Percentiles rank a stretch among this genome's conserved stretches.
Conservation (phyloP, 2,888 invertebrate genomes). For the Hedychridium roseum region DNA sequence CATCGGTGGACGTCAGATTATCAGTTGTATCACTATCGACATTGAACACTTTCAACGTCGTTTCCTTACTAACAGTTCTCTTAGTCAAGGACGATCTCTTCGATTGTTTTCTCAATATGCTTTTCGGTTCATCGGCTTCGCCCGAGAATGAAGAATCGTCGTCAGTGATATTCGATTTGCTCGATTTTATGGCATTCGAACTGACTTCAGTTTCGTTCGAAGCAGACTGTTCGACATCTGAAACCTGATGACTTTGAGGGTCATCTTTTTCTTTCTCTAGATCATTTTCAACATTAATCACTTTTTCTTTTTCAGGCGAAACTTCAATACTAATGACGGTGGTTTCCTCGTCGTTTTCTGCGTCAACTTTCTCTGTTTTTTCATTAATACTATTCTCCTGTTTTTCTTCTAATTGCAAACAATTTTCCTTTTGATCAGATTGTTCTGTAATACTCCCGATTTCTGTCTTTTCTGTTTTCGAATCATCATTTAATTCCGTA, state of each 20-base stretch:
- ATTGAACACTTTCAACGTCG: conserved; percentile 32
- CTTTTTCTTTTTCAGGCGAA: background rate
- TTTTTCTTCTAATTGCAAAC: too few species aligned
- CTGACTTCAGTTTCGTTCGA: conserved; percentile 40
- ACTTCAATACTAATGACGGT: conserved; percentile 4
- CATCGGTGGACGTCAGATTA: conserved; percentile 11
- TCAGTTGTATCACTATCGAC: conserved; percentile 4
- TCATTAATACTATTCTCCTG: too few species aligned
- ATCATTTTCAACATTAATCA: conserved; percentile 12
- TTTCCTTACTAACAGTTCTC: background rate
- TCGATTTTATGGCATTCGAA: too few species aligned
- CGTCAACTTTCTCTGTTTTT: conserved; percentile 1
- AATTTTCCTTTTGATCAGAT: too few species aligned
- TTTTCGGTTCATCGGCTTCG: background rate
- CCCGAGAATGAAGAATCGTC: too few species aligned
- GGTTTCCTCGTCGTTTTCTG: conserved; percentile 13
- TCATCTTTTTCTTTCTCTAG: conserved; percentile 24
- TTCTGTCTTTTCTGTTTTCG: too few species aligned
- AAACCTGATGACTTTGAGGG: conserved; percentile 18
- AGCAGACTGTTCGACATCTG: conserved; percentile 21
- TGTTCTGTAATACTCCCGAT: too few species aligned
- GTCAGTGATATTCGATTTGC: too few species aligned
- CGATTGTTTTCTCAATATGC: background rate
- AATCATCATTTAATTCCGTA: too few species aligned
- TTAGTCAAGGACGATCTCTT: background rate